phyloP scores from a whole-genome alignment of 2,113 vertebrate species.

The Chloroceryle aenea region DNA sequence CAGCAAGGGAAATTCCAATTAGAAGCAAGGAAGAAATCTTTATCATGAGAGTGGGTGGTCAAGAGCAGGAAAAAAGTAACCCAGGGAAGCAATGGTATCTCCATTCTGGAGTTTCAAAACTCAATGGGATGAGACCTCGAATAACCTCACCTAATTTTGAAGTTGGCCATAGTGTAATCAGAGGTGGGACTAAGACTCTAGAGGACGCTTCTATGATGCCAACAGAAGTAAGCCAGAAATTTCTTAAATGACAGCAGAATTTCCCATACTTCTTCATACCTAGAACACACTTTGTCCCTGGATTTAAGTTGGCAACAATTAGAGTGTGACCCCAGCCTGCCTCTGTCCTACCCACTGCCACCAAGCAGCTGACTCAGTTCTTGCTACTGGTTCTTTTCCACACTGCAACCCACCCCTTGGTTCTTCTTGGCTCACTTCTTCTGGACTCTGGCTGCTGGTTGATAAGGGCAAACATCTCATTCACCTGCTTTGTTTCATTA shows the following conservation, averaged over 20 bases:
- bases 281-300: not conserved
- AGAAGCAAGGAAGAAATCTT: not conserved
- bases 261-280: not conserved
- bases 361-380: not conserved
- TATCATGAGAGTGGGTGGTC: not conserved
- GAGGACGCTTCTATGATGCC: not conserved
- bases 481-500: not conserved
- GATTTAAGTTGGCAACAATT: not conserved
- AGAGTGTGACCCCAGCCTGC: not conserved
- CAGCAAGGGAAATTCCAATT: not conserved
- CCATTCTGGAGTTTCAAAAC: not conserved
- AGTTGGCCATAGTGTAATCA: not conserved
- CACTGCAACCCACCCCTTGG: not conserved
- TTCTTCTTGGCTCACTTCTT: not conserved
- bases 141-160: not conserved
- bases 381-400: not conserved
- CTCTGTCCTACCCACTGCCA: not conserved
- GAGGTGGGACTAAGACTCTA: not conserved
- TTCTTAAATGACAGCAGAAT: not conserved
- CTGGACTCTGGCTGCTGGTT: not conserved
- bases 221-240: not conserved
- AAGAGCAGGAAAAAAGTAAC: not conserved
- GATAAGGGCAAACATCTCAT: not conserved
- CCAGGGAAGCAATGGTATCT: not conserved
- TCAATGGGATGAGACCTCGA: not conserved